Evolutionary conservation across 2,113 vertebrate species (phyloP).

Genomic region (Lutjanus erythropterus): DNA sequence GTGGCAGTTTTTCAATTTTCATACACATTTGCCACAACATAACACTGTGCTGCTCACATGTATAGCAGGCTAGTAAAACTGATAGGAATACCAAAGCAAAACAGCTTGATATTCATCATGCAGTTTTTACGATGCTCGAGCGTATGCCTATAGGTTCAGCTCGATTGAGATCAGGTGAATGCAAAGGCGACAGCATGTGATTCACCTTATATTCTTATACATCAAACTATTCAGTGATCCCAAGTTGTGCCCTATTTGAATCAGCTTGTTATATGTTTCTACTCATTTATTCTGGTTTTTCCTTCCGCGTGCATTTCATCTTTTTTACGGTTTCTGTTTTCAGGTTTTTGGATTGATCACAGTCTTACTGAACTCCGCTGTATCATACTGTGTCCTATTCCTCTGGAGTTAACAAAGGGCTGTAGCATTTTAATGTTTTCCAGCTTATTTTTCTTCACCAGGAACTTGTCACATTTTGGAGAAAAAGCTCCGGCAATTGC

Average conservation of each 20-base stretch:
- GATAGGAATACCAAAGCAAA: no score
- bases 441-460: constrained; percentile 27
- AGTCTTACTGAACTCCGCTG: not conserved
- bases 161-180: not conserved
- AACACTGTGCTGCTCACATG: no score
- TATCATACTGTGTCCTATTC: not conserved
- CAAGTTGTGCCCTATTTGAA: not conserved
- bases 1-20: no score
- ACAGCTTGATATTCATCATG: no score
- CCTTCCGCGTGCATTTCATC: not conserved
- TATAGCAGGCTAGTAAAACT: no score
- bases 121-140: no score
- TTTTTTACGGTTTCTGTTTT: not conserved
- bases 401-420: constrained; percentile 14
- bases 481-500: constrained; percentile 36
- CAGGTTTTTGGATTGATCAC: not conserved
- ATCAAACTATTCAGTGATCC: not conserved
- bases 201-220: no score
- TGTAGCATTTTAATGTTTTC: constrained; percentile 19
- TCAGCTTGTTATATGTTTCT: not conserved
- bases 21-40: no score
- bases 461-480: constrained; percentile 41
- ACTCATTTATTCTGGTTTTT: not conserved
- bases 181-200: not conserved
- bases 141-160: no score